These are phyloP conservation scores for Panthera leo DNA, from an alignment of 2,113 vertebrate genomes.

Conservation along the genomic window DNA sequence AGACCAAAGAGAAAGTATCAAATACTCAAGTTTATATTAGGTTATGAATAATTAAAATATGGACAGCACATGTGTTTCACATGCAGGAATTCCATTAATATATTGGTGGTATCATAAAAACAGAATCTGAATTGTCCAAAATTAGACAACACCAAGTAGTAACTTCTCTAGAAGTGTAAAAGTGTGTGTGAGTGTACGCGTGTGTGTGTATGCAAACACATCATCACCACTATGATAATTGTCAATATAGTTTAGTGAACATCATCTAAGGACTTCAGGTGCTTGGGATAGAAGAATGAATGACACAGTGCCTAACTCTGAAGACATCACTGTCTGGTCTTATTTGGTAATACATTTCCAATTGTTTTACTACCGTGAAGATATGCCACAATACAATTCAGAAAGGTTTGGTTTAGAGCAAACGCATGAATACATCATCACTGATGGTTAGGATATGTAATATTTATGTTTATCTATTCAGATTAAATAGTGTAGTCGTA, in stretches of 20 bases:
- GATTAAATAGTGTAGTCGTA: background rate
- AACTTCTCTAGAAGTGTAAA: background rate
- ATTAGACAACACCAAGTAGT: background rate
- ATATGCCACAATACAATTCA: background rate
- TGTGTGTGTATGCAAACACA: background rate
- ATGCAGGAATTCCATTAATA: background rate
- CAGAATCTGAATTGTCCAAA: background rate
- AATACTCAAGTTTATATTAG: background rate
- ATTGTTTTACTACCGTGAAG: background rate
- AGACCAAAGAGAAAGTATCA: conserved; percentile 5
- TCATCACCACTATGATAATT: background rate
- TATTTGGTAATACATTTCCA: background rate
- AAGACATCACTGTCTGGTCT: background rate
- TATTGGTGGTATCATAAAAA: background rate
- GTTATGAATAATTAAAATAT: conserved; percentile 22
- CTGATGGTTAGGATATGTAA: background rate
- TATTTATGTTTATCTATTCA: background rate
- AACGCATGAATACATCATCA: background rate
- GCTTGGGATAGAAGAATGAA: background rate
- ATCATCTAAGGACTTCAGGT: background rate
- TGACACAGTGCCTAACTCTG: background rate
- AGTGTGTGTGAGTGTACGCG: background rate
- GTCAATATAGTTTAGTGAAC: background rate
- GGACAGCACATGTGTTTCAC: background rate
- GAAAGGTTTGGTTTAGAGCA: background rate